Percentiles rank a stretch among this genome's conserved stretches.
Conservation (phyloP, 2,113 vertebrate species). For the Cryptomyrus ogoouensis region DNA sequence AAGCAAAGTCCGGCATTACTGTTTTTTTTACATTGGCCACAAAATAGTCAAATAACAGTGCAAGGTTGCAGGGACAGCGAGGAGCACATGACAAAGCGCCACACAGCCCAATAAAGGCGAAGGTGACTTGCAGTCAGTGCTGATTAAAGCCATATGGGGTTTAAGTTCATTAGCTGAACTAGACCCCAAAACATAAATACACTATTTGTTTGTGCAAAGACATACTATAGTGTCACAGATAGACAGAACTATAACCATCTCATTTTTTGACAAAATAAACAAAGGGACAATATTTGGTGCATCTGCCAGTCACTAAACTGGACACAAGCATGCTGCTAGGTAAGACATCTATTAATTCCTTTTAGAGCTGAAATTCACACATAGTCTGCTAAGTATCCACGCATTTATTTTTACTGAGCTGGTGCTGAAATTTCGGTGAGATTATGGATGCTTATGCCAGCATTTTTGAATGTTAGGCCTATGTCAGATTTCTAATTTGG, state of each 20-base stretch:
- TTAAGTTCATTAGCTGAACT: not conserved
- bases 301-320: not conserved
- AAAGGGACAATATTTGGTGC: not conserved
- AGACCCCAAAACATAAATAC: not conserved
- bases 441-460: conserved; percentile 20
- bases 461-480: conserved; percentile 12
- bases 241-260: not conserved
- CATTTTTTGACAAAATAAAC: not conserved
- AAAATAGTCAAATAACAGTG: not conserved
- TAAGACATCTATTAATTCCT: not conserved
- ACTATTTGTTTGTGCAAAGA: not conserved
- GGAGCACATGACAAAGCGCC: not conserved
- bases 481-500: conserved; percentile 19
- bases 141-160: not conserved
- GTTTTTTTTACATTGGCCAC: not conserved
- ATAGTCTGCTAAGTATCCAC: not conserved
- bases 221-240: not conserved
- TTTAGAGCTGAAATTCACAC: not conserved
- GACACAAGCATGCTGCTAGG: not conserved
- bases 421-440: conserved; percentile 9
- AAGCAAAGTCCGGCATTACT: not conserved
- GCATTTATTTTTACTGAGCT: conserved; percentile 12
- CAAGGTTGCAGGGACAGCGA: not conserved
- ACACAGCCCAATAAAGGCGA: not conserved
- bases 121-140: not conserved